Evolutionary conservation across 1,140 invertebrate genomes (phyloP), one percentile per base, ranked within the genome.

Genomic region (Harlomillsia oculata): DNA sequence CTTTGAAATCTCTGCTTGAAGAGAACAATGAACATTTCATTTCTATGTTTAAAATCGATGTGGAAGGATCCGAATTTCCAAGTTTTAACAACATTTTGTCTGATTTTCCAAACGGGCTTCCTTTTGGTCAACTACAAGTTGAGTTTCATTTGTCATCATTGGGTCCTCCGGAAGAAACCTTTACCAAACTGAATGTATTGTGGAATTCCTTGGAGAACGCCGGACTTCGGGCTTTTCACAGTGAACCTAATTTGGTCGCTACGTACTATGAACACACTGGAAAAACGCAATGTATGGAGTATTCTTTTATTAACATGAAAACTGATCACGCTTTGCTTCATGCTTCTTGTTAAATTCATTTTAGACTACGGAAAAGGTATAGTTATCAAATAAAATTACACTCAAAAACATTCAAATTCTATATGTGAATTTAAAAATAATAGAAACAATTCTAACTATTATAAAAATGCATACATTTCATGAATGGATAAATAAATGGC

Each of bases 41-140:
- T n/a, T 46, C 50, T 9, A 44, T 57, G 30, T 34, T 57, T 14
- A 57, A 57, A 25, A 23, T 57, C 1, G 55, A 57, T 18, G 46
- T 57, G 4, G 55, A 57, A 51, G 25, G 28, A n/a, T n/a, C n/a
- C 2, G 55, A 57, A 16, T 43, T 26, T 9, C 1, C 11, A 2
- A 11, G 14, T 3, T 16, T 57, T 6, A 34, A 34, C 18, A 36
- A 23, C 20, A 40, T 51, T 8, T 16, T 51, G 13, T 26, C 32
- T 9, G 25, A 50, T 5, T 57, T 51, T 46, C 26, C 46, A 13
- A 5, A 28, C n/a, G 46, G 37, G 14, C 18, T 57, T 2, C 55
- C 55, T 3, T 57, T 57, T 45, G 55, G 37, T 11, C 55, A 57
- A 34, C 21, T 57, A 8, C 4, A 23, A 5, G 21, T 57, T 2